Conservation (phyloP, 1,140 invertebrate species). For the Lucilia sericata region DNA sequence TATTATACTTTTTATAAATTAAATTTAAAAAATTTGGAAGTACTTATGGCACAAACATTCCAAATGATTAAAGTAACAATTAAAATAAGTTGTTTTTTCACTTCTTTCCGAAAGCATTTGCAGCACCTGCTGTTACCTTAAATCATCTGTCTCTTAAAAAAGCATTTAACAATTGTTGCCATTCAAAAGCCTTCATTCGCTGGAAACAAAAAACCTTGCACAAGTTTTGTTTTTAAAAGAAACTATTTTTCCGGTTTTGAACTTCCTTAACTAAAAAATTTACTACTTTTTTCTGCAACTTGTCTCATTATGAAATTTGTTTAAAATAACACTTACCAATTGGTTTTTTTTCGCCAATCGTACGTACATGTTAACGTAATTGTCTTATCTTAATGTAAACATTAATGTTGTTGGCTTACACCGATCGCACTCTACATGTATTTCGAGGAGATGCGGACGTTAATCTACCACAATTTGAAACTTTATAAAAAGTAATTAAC, state of each 20-base stretch:
- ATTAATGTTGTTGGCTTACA: not conserved
- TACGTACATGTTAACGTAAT: not conserved
- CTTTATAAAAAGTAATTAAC: conserved; percentile 19
- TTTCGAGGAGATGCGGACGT: not conserved
- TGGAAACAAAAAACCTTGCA: not conserved
- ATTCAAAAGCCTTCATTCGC: not conserved
- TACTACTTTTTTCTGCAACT: not conserved
- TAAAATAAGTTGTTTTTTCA: no score
- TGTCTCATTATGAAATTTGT: conserved; percentile 5
- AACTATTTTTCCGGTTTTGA: not conserved
- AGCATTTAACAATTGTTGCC: not conserved
- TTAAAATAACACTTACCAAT: conserved; percentile 5
- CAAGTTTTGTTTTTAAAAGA: no score
- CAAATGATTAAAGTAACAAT: no score
- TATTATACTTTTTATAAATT: no score
- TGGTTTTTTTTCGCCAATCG: not conserved
- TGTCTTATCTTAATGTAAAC: not conserved
- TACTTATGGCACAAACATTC: no score
- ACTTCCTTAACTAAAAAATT: not conserved
- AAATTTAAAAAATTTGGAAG: no score
- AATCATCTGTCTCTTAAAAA: not conserved
- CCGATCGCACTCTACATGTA: not conserved
- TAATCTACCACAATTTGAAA: not conserved
- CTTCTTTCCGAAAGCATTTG: not conserved
- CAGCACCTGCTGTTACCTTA: conserved; percentile 15